Conservation (phyloP, 2,797 vertebrate genomes). For the Garrulus glandarius region DNA sequence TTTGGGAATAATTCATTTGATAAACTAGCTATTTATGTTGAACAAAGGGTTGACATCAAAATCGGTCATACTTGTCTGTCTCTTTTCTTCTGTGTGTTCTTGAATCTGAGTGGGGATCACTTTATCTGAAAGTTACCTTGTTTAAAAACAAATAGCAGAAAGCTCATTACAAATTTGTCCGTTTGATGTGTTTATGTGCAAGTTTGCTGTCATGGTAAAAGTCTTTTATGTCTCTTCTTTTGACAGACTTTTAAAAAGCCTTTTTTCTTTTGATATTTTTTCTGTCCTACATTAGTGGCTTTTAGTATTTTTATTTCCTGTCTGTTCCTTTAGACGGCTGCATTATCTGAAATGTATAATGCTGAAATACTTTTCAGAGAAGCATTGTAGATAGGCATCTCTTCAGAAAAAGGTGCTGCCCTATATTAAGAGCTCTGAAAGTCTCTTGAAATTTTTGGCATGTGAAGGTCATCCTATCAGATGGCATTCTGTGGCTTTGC, state of each 20-base stretch:
- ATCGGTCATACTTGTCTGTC: not conserved
- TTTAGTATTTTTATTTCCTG: not conserved
- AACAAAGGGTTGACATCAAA: not conserved
- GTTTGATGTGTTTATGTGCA: not conserved
- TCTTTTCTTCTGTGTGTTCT: not conserved
- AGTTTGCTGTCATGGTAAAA: not conserved
- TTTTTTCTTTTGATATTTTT: not conserved
- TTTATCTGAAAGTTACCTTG: not conserved
- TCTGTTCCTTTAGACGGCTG: not conserved
- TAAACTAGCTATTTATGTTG: not conserved
- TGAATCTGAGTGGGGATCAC: not conserved
- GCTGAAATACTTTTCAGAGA: not conserved
- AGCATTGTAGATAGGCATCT: not conserved
- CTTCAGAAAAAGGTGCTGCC: not conserved
- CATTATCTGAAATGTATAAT: not conserved
- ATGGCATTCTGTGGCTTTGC: not conserved
- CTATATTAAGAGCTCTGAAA: not conserved
- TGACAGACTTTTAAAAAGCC: not conserved
- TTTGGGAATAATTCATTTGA: not conserved
- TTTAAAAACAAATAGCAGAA: conserved; percentile 7
- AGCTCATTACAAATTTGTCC: not conserved
- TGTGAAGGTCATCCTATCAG: not conserved
- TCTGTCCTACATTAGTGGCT: not conserved
- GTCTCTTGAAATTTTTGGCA: not conserved
- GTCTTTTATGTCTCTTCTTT: not conserved